These are phyloP conservation scores for Calameuta filiformis DNA, from an alignment of 2,888 invertebrate genomes.

Conservation along the genomic window DNA sequence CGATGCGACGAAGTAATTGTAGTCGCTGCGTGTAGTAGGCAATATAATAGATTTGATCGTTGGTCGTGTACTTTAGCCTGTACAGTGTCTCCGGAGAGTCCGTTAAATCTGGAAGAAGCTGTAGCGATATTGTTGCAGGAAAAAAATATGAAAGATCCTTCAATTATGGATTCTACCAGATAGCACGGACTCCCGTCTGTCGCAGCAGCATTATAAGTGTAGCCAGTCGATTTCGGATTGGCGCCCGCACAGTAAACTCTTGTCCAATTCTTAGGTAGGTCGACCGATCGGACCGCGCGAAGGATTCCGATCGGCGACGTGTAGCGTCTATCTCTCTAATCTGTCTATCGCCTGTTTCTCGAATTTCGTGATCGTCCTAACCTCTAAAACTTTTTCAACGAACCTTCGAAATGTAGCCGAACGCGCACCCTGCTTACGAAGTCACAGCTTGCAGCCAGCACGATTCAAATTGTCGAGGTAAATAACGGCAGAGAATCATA, in stretches of 20 bases:
- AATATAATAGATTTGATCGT: constrained; percentile 44
- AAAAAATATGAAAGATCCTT: too few species aligned
- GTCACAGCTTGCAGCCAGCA: background rate
- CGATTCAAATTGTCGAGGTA: background rate
- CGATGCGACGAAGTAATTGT: constrained; percentile 31
- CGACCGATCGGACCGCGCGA: constrained; percentile 39
- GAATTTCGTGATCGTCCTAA: background rate
- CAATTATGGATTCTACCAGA: too few species aligned
- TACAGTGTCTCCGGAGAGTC: background rate
- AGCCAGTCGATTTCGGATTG: constrained; percentile 59
- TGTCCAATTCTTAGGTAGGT: constrained; percentile 65
- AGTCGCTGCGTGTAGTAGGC: constrained; percentile 51
- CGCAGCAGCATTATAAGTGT: constrained; percentile 39
- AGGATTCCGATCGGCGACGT: constrained; percentile 42
- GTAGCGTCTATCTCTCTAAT: too few species aligned
- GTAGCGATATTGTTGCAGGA: too few species aligned
- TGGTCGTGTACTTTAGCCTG: constrained; percentile 38
- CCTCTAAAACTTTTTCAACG: background rate
- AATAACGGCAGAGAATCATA: background rate
- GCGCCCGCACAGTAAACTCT: constrained; percentile 66
- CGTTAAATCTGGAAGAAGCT: background rate
- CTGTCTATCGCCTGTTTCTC: background rate
- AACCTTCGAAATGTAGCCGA: background rate
- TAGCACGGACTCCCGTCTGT: constrained; percentile 4
- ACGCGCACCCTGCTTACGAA: background rate